These are phyloP conservation scores for Poicephalus meyeri DNA, from an alignment of 2,113 vertebrate genomes.

Conservation along the genomic window DNA sequence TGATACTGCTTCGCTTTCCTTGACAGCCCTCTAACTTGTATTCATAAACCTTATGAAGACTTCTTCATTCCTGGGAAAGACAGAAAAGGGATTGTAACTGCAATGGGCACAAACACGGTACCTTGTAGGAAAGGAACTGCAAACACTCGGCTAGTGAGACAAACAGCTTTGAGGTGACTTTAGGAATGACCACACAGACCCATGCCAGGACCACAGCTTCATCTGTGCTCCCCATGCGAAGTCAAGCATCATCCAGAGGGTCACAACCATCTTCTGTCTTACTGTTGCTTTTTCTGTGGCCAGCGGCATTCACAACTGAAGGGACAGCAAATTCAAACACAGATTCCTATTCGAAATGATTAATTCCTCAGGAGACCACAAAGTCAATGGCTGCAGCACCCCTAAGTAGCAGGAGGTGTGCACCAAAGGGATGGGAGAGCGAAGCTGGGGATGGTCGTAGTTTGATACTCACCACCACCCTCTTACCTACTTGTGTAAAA, in stretches of 20 bases:
- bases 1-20: not conserved
- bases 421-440: not conserved
- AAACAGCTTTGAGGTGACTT: not conserved
- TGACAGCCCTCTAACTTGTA: not conserved
- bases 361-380: rapidly evolving
- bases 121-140: not conserved
- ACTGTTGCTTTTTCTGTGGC: rapidly evolving
- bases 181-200: rapidly evolving
- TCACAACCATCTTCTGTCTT: not conserved
- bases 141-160: not conserved
- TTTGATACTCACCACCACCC: rapidly evolving
- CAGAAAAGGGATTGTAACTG: not conserved
- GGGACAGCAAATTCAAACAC: not conserved
- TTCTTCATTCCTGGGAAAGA: not conserved
- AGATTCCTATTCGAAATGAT: not conserved
- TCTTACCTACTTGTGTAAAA: not conserved
- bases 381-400: not conserved
- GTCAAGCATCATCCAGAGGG: rapidly evolving
- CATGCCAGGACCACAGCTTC: not conserved
- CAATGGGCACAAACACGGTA: not conserved
- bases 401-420: not conserved
- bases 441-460: not conserved
- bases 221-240: not conserved
- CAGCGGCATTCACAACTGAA: not conserved
- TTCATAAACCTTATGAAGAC: rapidly evolving